phyloP scores from a whole-genome alignment of 2,797 vertebrate species.

The Siniperca obscura region DNA sequence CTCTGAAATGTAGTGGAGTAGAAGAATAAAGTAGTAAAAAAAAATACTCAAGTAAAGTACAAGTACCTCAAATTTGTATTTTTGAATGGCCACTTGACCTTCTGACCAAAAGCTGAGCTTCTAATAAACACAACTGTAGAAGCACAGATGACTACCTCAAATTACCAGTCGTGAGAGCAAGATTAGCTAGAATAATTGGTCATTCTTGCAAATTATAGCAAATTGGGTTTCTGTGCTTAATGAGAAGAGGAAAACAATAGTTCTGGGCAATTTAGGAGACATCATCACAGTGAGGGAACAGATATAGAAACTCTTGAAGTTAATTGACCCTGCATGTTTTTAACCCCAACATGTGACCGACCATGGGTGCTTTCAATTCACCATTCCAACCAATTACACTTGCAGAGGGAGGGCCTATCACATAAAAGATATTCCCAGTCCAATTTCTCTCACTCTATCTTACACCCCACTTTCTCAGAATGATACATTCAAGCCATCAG shows the following conservation, averaged over 20 bases:
- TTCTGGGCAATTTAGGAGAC: conserved; percentile 53
- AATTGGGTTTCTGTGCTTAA: conserved; percentile 49
- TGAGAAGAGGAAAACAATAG: conserved; percentile 55
- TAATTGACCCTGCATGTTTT: conserved; percentile 64
- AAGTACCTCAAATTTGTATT: not conserved
- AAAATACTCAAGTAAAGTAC: not conserved
- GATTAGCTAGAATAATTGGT: conserved; percentile 40
- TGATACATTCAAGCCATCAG: conserved; percentile 54
- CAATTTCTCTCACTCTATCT: conserved; percentile 59
- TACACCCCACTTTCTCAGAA: conserved; percentile 37
- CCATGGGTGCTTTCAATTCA: conserved; percentile 54
- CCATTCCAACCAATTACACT: conserved; percentile 71
- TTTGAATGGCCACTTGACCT: conserved; percentile 6
- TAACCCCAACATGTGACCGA: conserved; percentile 40
- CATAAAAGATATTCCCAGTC: conserved; percentile 67
- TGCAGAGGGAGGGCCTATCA: conserved; percentile 30
- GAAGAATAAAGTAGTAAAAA: not conserved
- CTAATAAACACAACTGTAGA: conserved; percentile 31
- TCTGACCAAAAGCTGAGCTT: conserved; percentile 25
- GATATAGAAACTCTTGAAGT: conserved; percentile 47
- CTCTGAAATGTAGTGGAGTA: not conserved
- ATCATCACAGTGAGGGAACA: conserved; percentile 37
- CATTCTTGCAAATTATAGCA: conserved; percentile 48
- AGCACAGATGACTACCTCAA: conserved; percentile 17
- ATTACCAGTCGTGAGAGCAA: conserved; percentile 31